Conservation (phyloP, 2,888 invertebrate species). For the Agrotis ipsilon region DNA sequence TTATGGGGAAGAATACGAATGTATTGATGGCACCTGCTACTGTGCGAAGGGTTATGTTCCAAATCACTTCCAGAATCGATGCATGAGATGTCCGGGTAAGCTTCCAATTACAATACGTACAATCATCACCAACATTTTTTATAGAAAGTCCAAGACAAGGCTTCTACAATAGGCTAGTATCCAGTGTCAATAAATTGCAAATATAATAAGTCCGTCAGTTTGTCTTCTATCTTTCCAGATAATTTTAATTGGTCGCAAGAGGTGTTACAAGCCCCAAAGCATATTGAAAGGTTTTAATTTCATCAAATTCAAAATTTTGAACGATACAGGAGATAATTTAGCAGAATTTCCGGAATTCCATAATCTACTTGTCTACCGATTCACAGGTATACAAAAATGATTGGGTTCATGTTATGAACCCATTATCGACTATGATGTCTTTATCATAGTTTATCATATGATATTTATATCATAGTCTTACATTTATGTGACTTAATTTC, state of each 20-base stretch:
- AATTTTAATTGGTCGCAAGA: no score
- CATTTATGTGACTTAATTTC: background rate
- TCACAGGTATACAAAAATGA: background rate
- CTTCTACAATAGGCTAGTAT: background rate
- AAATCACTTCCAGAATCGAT: constrained; percentile 77
- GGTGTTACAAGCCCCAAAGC: no score
- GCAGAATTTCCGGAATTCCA: no score
- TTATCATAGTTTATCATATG: background rate
- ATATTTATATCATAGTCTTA: background rate
- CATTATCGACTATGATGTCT: no score
- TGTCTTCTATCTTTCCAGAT: no score
- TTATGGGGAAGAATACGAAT: constrained; percentile 80
- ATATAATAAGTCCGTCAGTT: no score
- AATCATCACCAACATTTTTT: background rate
- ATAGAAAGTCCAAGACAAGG: background rate
- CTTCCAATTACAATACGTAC: background rate
- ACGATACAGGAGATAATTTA: no score
- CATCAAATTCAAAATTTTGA: no score
- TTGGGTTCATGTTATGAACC: no score
- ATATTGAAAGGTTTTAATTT: no score
- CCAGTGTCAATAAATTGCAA: no score
- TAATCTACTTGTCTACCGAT: no score
- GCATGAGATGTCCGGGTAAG: constrained; percentile 85
- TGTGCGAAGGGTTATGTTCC: constrained; percentile 82
- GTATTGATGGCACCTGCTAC: constrained; percentile 81